Conservation (phyloP, 2,113 vertebrate species). For the Myocastor coypus region DNA sequence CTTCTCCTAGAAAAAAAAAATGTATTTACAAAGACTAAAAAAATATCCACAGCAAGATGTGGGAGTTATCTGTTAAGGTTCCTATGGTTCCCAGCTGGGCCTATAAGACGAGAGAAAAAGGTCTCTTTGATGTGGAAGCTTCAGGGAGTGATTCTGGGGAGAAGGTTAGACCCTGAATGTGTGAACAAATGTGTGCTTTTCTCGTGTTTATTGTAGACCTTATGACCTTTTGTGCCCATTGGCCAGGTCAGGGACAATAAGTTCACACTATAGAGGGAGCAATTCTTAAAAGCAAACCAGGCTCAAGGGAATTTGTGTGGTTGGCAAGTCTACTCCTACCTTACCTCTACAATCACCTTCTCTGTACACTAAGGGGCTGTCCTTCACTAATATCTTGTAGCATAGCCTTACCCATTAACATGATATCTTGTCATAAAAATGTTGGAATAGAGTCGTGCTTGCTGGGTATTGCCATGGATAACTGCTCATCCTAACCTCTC, state of each 20-base stretch:
- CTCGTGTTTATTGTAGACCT: background rate
- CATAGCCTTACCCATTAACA: background rate
- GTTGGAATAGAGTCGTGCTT: background rate
- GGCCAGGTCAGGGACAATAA: background rate
- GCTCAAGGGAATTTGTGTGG: background rate
- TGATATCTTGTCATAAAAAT: background rate
- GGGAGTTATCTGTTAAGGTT: background rate
- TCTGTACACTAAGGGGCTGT: background rate
- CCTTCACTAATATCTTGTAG: background rate
- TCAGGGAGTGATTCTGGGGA: background rate
- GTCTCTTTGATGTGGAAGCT: background rate
- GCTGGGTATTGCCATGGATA: background rate
- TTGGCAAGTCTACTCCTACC: background rate
- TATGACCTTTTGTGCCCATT: background rate
- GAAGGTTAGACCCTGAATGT: too few relatives aligned
- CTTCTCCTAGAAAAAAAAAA: background rate
- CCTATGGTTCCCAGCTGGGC: background rate
- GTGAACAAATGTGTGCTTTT: background rate
- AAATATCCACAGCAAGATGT: background rate
- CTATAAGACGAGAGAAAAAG: background rate
- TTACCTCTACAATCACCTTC: background rate
- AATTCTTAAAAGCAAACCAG: background rate
- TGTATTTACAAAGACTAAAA: conserved; percentile 59
- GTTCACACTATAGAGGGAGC: background rate
- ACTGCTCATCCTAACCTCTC: background rate